These are phyloP conservation scores for Plestiodon gilberti DNA, from an alignment of 2,113 vertebrate species.

Conservation along the genomic window DNA sequence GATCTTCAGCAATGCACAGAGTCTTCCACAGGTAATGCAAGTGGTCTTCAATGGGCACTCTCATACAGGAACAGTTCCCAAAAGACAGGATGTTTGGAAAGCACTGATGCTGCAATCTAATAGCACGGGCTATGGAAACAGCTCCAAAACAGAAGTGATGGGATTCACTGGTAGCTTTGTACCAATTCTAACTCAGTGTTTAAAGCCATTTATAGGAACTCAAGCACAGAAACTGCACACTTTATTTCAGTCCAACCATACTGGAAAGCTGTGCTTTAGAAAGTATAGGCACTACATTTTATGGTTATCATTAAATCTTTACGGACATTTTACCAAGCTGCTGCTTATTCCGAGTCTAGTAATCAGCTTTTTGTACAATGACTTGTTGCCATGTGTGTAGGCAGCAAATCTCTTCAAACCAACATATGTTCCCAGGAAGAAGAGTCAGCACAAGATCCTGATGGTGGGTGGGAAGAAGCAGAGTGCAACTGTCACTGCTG, in stretches of 20 bases:
- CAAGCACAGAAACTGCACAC: background rate
- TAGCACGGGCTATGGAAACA: background rate
- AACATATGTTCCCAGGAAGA: slow-evolving; percentile 12
- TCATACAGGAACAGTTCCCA: background rate
- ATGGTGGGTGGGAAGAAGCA: background rate
- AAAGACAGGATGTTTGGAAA: background rate
- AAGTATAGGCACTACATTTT: background rate
- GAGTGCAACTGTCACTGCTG: slow-evolving; percentile 7
- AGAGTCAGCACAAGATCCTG: background rate
- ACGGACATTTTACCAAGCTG: slow-evolving; percentile 29
- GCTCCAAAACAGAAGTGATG: background rate
- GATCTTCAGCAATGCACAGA: no score
- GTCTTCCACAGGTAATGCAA: background rate
- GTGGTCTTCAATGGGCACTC: background rate
- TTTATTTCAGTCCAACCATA: background rate
- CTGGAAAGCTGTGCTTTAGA: background rate
- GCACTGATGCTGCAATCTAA: background rate
- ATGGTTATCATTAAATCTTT: slow-evolving; percentile 14
- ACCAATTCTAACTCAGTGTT: background rate
- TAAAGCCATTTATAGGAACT: background rate
- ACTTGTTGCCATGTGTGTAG: slow-evolving; percentile 2
- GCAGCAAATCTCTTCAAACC: background rate
- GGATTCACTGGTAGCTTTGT: background rate
- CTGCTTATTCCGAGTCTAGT: background rate
- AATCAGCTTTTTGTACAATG: background rate